A percentile compares a stretch with the other conserved stretches of the same genome.
Conservation (phyloP, 2,888 invertebrate genomes). For the Osedax frankpressi region DNA sequence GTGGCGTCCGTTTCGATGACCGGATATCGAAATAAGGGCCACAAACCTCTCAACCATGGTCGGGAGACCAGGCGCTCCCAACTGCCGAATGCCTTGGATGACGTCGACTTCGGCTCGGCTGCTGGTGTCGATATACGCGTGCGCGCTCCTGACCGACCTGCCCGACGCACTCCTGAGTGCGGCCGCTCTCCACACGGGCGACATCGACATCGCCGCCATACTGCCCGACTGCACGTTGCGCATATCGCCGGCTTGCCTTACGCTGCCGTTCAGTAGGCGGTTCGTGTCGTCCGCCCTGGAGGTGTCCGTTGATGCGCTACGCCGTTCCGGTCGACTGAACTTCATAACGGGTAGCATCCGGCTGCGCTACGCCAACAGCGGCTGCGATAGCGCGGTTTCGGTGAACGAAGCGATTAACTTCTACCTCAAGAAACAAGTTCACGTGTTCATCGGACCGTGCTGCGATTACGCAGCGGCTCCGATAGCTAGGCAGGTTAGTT, state of each 20-base stretch:
- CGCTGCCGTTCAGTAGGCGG: constrained; percentile 28
- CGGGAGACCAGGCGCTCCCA: too few species aligned
- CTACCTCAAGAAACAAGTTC: constrained; percentile 28
- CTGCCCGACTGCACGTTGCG: constrained; percentile 3
- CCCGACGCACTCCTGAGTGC: neutral
- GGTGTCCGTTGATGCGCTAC: constrained; percentile 29
- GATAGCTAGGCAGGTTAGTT: constrained; percentile 57
- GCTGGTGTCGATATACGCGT: neutral
- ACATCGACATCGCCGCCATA: constrained; percentile 14
- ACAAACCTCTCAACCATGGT: too few species aligned
- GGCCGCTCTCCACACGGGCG: neutral
- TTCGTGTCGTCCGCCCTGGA: constrained; percentile 31
- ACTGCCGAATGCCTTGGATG: too few species aligned
- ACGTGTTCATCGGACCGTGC: constrained; percentile 40
- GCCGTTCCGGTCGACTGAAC: neutral
- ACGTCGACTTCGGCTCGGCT: too few species aligned
- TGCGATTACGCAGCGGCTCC: constrained; percentile 63
- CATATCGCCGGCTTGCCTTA: constrained; percentile 9
- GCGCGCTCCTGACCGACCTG: neutral
- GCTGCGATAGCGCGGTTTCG: constrained; percentile 32
- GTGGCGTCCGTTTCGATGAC: too few species aligned
- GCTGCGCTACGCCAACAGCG: constrained; percentile 32
- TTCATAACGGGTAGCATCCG: neutral
- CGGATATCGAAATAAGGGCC: too few species aligned
- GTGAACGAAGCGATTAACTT: constrained; percentile 34